A percentile compares a stretch with the other conserved stretches of the same genome.
Evolutionary conservation across 2,888 invertebrate species (phyloP).

Genomic region (Branchellion lobata): DNA sequence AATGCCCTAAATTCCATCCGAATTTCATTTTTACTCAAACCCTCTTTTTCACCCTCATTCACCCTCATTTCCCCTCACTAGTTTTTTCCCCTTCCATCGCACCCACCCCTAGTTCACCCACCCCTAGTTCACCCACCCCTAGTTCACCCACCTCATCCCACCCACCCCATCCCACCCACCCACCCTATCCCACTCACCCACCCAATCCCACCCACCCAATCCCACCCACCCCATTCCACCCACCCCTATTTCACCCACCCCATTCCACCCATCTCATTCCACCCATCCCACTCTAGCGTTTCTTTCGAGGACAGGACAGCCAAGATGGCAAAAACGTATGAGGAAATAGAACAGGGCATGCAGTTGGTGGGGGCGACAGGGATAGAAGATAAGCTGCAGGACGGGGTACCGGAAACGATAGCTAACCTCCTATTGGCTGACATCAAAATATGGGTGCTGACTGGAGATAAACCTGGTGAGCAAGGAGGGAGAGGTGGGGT

Average conservation of each 20-base stretch:
- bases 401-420: slow-evolving; percentile 90
- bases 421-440: slow-evolving; percentile 90
- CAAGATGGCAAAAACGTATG: slow-evolving; percentile 85
- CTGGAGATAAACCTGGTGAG: slow-evolving; percentile 95
- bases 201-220: background rate
- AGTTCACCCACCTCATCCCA: too few species aligned
- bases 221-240: background rate
- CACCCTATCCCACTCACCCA: background rate
- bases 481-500: too few species aligned
- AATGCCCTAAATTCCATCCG: too few species aligned
- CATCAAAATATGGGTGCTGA: slow-evolving; percentile 98
- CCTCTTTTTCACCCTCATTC: too few species aligned
- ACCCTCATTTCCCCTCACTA: too few species aligned
- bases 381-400: slow-evolving; percentile 98
- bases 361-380: slow-evolving; percentile 89
- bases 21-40: too few species aligned
- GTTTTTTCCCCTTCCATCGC: too few species aligned
- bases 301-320: slow-evolving; percentile 80
- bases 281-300: slow-evolving; percentile 53
- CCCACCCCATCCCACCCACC: too few species aligned
- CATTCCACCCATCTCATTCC: background rate
- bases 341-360: slow-evolving; percentile 93
- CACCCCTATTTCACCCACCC: background rate
- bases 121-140: too few species aligned
- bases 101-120: too few species aligned